These are phyloP conservation scores for Lagria hirta DNA, from an alignment of 2,888 invertebrate species.

Conservation along the genomic window DNA sequence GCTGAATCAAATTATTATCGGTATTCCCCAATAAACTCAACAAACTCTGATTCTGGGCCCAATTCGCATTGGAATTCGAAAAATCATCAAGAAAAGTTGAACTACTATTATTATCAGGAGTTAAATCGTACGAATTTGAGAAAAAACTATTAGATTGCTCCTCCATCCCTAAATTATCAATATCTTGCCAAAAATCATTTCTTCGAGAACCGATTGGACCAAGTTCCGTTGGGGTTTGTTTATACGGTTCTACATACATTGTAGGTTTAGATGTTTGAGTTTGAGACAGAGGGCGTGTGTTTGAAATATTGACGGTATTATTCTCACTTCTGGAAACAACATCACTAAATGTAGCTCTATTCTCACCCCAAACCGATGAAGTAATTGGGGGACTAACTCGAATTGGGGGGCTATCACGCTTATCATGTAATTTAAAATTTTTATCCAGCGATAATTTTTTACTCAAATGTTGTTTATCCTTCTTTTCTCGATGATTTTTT, in stretches of 20 bases:
- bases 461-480: slow-evolving; percentile 18
- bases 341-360: slow-evolving; percentile 61
- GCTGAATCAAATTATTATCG: slow-evolving; percentile 6
- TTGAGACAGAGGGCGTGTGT: slow-evolving; percentile 25
- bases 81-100: slow-evolving; percentile 38
- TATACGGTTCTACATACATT: slow-evolving; percentile 51
- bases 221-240: slow-evolving; percentile 45
- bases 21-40: slow-evolving; percentile 30
- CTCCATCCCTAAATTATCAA: slow-evolving; percentile 22
- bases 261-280: slow-evolving; percentile 44
- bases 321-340: slow-evolving; percentile 60
- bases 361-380: slow-evolving; percentile 58
- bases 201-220: slow-evolving; percentile 56
- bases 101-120: slow-evolving; percentile 33
- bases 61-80: slow-evolving; percentile 17
- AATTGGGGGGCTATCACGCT: slow-evolving; percentile 19
- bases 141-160: slow-evolving; percentile 43
- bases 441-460: slow-evolving; percentile 19
- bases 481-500: slow-evolving; percentile 11
- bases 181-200: slow-evolving; percentile 38
- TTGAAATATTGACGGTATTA: slow-evolving; percentile 31
- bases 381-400: slow-evolving; percentile 38
- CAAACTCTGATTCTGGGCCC: slow-evolving; percentile 32
- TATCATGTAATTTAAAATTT: slow-evolving; percentile 22
- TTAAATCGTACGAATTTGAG: slow-evolving; percentile 40